Percentiles rank a stretch among this genome's conserved stretches.
phyloP scores from a whole-genome alignment of 2,888 invertebrate genomes.

The Desoria tigrina region DNA sequence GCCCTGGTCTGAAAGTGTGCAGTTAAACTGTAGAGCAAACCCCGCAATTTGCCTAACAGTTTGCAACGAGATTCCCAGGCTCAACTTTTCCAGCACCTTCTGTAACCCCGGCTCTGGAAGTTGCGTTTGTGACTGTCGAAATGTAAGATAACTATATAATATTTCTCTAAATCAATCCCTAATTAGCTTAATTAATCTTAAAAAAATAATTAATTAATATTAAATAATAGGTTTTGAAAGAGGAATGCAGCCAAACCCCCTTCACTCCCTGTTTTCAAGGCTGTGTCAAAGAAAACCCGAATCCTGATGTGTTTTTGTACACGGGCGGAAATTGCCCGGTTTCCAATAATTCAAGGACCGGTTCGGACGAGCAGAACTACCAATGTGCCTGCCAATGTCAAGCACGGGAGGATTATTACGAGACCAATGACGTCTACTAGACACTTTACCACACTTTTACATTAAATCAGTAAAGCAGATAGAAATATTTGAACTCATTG shows the following conservation, averaged over 20 bases:
- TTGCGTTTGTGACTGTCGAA: constrained; percentile 51
- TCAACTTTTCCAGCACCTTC: constrained; percentile 47
- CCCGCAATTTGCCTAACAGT: constrained; percentile 26
- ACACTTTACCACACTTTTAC: no score
- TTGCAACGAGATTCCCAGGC: constrained; percentile 33
- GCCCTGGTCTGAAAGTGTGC: no score
- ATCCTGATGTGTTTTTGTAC: constrained; percentile 49
- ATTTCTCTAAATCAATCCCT: background rate
- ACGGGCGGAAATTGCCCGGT: constrained; percentile 46
- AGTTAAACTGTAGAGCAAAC: no score
- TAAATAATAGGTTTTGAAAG: constrained; percentile 20
- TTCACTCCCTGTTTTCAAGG: constrained; percentile 44
- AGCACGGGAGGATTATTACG: constrained; percentile 39
- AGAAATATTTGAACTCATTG: no score
- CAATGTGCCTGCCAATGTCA: constrained; percentile 42
- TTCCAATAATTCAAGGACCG: constrained; percentile 8
- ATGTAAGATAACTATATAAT: constrained; percentile 35
- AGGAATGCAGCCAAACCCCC: constrained; percentile 29
- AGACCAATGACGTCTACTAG: constrained; percentile 36
- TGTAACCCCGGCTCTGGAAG: constrained; percentile 42
- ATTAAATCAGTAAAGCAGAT: no score
- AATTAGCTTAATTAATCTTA: background rate
- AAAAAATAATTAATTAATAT: constrained; percentile 8
- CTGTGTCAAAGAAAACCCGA: constrained; percentile 49
- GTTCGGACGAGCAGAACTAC: background rate